A percentile compares a stretch with the other conserved stretches of the same genome.
Conservation (phyloP, 2,113 vertebrate species). For the Albula goreensis region DNA sequence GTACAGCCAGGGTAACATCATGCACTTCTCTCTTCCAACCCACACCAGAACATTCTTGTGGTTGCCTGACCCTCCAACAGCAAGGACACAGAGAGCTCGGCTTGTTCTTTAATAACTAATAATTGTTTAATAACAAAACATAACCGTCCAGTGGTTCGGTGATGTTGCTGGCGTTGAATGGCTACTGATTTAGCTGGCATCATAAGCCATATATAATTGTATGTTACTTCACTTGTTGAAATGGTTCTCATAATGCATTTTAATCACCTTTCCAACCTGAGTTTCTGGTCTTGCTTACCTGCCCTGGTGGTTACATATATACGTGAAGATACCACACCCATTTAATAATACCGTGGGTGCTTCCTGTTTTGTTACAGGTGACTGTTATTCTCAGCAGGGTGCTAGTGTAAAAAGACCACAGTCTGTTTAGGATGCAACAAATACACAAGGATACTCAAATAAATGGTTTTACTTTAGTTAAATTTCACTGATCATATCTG, state of each 20-base stretch:
- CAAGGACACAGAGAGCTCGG: no score
- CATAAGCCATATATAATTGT: no score
- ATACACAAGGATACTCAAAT: background rate
- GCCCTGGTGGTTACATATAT: background rate
- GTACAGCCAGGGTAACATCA: no score
- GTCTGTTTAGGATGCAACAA: background rate
- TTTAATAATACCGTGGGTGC: background rate
- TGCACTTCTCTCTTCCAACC: no score
- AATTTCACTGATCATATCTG: background rate
- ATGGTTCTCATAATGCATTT: background rate
- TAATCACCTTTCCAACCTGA: background rate
- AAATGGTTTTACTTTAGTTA: background rate
- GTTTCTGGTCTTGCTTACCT: background rate
- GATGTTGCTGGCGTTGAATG: no score
- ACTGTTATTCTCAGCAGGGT: background rate
- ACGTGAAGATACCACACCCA: background rate
- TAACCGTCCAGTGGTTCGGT: no score
- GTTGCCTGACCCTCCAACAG: no score
- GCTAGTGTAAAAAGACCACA: background rate
- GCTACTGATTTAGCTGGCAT: no score
- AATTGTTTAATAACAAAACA: no score
- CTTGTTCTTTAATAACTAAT: no score
- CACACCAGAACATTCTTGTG: no score
- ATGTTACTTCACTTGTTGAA: background rate
- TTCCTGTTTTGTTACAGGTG: background rate